Percentiles rank a stretch among this genome's conserved stretches.
Conservation (phyloP, 1,140 invertebrate genomes). For the Dendroctonus valens region DNA sequence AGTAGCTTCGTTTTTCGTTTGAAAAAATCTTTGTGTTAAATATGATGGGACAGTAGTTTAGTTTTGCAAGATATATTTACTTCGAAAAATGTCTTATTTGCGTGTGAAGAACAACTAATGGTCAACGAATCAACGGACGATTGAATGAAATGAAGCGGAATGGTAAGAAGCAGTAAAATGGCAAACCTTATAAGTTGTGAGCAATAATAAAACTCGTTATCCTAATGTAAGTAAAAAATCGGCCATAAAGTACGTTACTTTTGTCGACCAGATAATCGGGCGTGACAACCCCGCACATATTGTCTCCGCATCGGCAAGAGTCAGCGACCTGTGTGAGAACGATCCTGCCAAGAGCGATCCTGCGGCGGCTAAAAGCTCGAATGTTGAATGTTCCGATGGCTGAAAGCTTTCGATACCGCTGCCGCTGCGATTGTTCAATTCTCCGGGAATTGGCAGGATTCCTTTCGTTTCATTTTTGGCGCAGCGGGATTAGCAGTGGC, state of each 20-base stretch:
- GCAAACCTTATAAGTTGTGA: too few species aligned
- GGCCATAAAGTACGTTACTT: neutral
- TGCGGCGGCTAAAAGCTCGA: constrained; percentile 18
- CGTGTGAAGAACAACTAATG: too few species aligned
- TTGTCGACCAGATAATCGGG: constrained; percentile 12
- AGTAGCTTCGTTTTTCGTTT: too few species aligned
- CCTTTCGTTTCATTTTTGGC: neutral
- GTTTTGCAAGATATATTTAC: too few species aligned
- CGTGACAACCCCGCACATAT: constrained; percentile 27
- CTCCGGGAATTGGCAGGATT: constrained; percentile 13
- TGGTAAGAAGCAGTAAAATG: too few species aligned
- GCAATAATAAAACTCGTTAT: neutral
- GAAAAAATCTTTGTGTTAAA: too few species aligned
- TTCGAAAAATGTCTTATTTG: too few species aligned
- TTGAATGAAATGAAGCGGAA: too few species aligned
- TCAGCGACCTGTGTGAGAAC: constrained; percentile 30
- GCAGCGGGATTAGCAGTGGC: neutral
- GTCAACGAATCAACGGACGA: too few species aligned
- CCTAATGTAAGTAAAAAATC: constrained; percentile 2
- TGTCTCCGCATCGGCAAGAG: constrained; percentile 24
- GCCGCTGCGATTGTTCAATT: constrained; percentile 10
- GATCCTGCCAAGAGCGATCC: constrained; percentile 25
- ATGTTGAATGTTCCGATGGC: neutral
- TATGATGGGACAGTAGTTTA: too few species aligned
- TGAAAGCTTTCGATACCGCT: constrained; percentile 19